phyloP scores from a whole-genome alignment of 2,113 vertebrate genomes.

The Galeopterus variegatus region DNA sequence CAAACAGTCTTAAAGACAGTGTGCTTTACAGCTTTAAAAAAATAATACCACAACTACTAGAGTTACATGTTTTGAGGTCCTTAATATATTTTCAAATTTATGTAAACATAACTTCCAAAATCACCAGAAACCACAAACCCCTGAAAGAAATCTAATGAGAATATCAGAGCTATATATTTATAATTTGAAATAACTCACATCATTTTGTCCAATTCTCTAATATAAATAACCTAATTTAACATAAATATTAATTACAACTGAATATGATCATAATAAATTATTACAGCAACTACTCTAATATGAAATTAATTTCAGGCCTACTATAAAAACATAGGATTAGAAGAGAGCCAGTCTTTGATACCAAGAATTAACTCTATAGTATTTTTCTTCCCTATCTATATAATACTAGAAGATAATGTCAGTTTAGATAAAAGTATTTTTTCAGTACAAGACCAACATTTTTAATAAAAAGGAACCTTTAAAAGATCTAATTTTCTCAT shows the following conservation, averaged over 20 bases:
- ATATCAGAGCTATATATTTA: neutral
- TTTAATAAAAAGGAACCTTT: neutral
- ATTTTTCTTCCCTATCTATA: neutral
- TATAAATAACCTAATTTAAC: neutral
- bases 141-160: neutral
- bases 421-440: neutral
- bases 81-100: neutral
- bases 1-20: neutral
- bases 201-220: neutral
- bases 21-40: neutral
- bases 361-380: neutral
- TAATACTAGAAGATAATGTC: neutral
- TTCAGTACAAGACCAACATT: neutral
- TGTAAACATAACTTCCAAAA: neutral
- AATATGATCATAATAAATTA: neutral
- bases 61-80: neutral
- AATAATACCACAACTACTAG: neutral
- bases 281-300: too few species aligned
- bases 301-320: neutral
- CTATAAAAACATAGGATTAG: neutral
- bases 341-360: neutral
- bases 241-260: neutral
- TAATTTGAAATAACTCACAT: neutral
- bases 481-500: neutral
- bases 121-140: neutral